Evolutionary conservation across 2,113 vertebrate genomes (phyloP), one percentile per base, ranked within the genome.

Genomic region (Rhinogobius similis): DNA sequence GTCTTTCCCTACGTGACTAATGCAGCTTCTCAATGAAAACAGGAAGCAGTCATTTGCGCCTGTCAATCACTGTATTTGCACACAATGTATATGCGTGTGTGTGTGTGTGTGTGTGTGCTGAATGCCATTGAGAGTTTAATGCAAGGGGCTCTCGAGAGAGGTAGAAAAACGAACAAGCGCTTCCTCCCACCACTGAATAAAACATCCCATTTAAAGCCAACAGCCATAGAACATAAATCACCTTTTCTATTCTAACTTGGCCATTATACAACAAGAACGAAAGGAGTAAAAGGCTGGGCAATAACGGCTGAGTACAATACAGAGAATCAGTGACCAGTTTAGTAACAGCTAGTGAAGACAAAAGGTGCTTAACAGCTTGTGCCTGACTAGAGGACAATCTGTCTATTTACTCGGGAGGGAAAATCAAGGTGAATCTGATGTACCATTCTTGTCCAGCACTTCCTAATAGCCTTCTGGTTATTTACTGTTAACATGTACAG

Each of bases 141-240:
- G 65, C 46, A 74, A 12, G 55, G 70, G 62, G 23, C 76, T 77
- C 43, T 24, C 56, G 67, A 82, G 81, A 84, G 64, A 14, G 10
- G 63, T 6, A 65, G 41, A 71, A 62, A 62, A 68, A 75, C 67
- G 66, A 65, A 77, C 62, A 10, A 21, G 81, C 82, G 78, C 82
- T 86, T 83, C 82, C 73, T 87, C 53, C 71, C 78, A 83, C 43
- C 70, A 76, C 82, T 88, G 85, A 90, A 88, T 88, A 88, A 90
- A 90, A 89, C 85, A 86, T 84, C 68, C 79, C 81, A 87, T 88
- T 86, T 88, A 82, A 68, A 82, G 75, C 67, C 72, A 71, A 86
- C 73, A 73, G 64, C 70, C 70, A 70, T 71, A 68, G 73, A 36
- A 61, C 73, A 87, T 87, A 86, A 86, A 87, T 84, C 80, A 81